These are phyloP conservation scores for Drosophila emarginata DNA, from an alignment of 2,888 invertebrate genomes.

Conservation along the genomic window DNA sequence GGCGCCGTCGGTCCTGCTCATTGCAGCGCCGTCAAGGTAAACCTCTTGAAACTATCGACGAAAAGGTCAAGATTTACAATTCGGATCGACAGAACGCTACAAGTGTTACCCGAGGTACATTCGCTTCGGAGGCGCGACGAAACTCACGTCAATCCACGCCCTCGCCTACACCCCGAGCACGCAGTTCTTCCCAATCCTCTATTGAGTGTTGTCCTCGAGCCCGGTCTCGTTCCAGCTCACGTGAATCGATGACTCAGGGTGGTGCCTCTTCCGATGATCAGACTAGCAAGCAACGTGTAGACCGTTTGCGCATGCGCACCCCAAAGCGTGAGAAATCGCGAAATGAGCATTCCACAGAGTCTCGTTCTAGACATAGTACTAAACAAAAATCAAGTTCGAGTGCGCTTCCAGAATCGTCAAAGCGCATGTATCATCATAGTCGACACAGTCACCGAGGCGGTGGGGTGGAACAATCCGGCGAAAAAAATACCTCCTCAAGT, in stretches of 20 bases:
- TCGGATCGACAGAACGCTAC: conserved; percentile 51
- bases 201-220: conserved; percentile 79
- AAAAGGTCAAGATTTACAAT: conserved; percentile 73
- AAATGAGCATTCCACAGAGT: conserved; percentile 51
- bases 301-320: conserved; percentile 70
- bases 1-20: conserved; percentile 77
- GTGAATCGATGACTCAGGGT: conserved; percentile 71
- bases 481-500: conserved; percentile 52
- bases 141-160: conserved; percentile 65
- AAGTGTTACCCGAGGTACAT: conserved; percentile 70
- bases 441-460: conserved; percentile 56
- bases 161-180: conserved; percentile 66
- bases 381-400: conserved; percentile 48
- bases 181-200: conserved; percentile 80
- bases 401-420: conserved; percentile 25
- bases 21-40: conserved; percentile 77
- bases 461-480: conserved; percentile 46
- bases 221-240: conserved; percentile 79
- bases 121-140: conserved; percentile 76
- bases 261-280: conserved; percentile 76
- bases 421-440: conserved; percentile 67
- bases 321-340: conserved; percentile 69
- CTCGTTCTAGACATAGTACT: conserved; percentile 37
- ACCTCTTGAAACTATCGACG: conserved; percentile 82
- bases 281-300: conserved; percentile 55